Percentiles rank a stretch among this genome's conserved stretches.
Evolutionary conservation across 2,113 vertebrate genomes (phyloP).

Genomic region (Formicarius rufipectus): DNA sequence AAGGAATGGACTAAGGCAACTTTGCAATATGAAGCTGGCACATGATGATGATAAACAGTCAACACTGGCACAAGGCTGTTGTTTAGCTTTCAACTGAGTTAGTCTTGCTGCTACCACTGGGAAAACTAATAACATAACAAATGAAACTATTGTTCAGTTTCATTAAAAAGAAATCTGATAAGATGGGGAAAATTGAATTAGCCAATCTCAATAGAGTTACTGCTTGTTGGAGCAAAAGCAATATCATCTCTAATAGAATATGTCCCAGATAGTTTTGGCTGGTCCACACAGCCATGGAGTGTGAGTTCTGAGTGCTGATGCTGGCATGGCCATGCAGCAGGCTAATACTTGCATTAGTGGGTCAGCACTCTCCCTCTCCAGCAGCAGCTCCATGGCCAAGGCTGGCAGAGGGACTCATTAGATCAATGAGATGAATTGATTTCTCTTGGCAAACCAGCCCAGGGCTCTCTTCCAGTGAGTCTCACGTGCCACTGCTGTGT

Average conservation of each 20-base stretch:
- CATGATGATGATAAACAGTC: constrained; percentile 59
- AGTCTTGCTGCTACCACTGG: constrained; percentile 66
- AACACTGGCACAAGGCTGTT: constrained; percentile 44
- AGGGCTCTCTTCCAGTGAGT: constrained; percentile 47
- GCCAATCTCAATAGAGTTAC: constrained; percentile 72
- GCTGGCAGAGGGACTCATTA: constrained; percentile 42
- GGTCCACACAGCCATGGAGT: constrained; percentile 9
- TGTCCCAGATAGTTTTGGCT: constrained; percentile 68
- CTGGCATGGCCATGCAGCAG: constrained; percentile 24
- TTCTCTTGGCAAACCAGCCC: constrained; percentile 51
- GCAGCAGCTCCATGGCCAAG: background rate
- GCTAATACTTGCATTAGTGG: constrained; percentile 60
- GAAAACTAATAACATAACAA: constrained; percentile 77
- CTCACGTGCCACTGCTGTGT: background rate
- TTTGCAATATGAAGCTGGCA: constrained; percentile 53
- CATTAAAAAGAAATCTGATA: constrained; percentile 83
- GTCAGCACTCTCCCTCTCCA: constrained; percentile 32
- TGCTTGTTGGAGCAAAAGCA: constrained; percentile 67
- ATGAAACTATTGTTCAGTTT: constrained; percentile 81
- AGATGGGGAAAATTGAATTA: constrained; percentile 78
- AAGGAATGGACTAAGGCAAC: constrained; percentile 18
- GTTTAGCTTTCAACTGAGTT: constrained; percentile 48
- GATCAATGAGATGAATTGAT: constrained; percentile 52
- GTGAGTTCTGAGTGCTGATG: constrained; percentile 13
- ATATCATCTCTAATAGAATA: constrained; percentile 73